A percentile compares a stretch with the other conserved stretches of the same genome.
These are phyloP conservation scores for Gymnorhina tibicen DNA, from an alignment of 2,113 vertebrate genomes.

Conservation along the genomic window DNA sequence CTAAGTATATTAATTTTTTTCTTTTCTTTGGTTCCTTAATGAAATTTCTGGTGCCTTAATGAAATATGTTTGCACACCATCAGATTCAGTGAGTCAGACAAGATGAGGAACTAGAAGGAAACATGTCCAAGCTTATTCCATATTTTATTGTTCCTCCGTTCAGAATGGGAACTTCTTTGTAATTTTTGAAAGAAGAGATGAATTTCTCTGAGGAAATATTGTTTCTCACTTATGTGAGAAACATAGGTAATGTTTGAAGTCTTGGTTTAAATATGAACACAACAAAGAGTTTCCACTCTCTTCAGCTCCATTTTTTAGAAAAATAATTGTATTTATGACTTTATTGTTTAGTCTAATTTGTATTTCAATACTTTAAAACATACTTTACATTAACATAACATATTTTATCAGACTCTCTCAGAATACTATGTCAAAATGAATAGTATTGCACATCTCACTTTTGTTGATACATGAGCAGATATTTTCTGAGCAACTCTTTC, in stretches of 20 bases:
- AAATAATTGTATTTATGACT: neutral
- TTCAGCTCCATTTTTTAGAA: neutral
- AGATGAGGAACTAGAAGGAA: neutral
- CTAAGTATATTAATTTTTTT: neutral
- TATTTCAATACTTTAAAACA: neutral
- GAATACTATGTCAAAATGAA: neutral
- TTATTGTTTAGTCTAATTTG: neutral
- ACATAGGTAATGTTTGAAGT: neutral
- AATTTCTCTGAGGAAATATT: neutral
- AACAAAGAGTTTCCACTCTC: neutral
- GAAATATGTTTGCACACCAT: neutral
- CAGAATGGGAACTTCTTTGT: neutral
- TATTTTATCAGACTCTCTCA: neutral
- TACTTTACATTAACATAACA: neutral
- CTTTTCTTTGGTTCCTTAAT: neutral
- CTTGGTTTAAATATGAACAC: neutral
- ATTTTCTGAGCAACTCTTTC: neutral
- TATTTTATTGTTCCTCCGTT: neutral
- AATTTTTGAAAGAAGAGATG: neutral
- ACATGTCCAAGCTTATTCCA: neutral
- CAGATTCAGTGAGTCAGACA: neutral
- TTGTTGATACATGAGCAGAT: neutral
- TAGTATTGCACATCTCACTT: neutral
- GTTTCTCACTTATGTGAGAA: neutral
- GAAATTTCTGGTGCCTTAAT: neutral